Evolutionary conservation across 2,888 invertebrate species (phyloP).

Genomic region (Keiferia lycopersicella): DNA sequence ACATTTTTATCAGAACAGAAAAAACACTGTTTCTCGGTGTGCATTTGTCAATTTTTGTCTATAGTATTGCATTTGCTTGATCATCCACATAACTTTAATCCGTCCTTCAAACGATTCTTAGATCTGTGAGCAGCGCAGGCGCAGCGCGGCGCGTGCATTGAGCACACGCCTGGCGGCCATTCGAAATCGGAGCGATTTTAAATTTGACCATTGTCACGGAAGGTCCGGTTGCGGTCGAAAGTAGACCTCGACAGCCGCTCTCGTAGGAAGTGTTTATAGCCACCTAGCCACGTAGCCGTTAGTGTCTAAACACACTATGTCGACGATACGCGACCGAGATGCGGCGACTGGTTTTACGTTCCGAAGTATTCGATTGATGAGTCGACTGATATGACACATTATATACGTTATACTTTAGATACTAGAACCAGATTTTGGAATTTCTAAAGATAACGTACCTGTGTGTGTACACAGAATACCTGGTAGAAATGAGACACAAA

Average conservation of each 20-base stretch:
- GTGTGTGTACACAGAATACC: too few species aligned
- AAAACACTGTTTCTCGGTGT: not conserved
- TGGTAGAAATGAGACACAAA: too few species aligned
- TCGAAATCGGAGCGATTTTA: slow-evolving; percentile 61
- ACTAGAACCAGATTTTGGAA: too few species aligned
- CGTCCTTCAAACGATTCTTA: not conserved
- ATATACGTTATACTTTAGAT: too few species aligned
- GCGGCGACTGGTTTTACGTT: not conserved
- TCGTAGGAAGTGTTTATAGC: slow-evolving; percentile 19
- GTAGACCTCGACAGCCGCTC: slow-evolving; percentile 13
- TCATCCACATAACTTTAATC: not conserved
- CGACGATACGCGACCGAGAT: not conserved
- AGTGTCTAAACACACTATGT: not conserved
- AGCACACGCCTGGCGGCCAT: slow-evolving; percentile 48
- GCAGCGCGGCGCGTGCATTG: slow-evolving; percentile 55
- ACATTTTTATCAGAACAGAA: too few species aligned
- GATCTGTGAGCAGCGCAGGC: slow-evolving; percentile 13
- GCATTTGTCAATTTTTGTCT: too few species aligned
- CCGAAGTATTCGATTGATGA: too few species aligned
- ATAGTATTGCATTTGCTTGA: too few species aligned
- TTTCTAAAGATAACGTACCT: too few species aligned
- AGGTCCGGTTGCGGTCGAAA: slow-evolving; percentile 36
- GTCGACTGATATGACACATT: too few species aligned
- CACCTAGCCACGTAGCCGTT: not conserved
- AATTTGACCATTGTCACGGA: slow-evolving; percentile 66